Evolutionary conservation across 2,113 vertebrate species (phyloP).

Genomic region (Crypturellus undulatus): DNA sequence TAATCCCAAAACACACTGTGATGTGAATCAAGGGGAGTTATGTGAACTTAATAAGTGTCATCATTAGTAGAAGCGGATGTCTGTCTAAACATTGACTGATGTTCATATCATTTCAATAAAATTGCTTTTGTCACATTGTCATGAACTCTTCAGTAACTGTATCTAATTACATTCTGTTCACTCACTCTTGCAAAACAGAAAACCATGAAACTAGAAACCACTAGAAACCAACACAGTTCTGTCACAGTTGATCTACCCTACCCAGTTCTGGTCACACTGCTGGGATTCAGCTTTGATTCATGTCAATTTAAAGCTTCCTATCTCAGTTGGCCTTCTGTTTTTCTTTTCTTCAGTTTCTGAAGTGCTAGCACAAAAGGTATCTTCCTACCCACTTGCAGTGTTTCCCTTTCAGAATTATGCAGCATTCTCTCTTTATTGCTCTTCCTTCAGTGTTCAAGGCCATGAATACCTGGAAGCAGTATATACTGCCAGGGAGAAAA

Average conservation of each 20-base stretch:
- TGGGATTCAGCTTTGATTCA: rapidly evolving
- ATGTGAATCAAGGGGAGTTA: neutral
- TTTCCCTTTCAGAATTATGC: neutral
- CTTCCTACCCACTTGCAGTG: neutral
- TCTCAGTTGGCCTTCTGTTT: neutral
- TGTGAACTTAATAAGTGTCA: neutral
- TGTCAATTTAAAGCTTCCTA: neutral
- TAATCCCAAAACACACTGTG: neutral
- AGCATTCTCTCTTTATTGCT: neutral
- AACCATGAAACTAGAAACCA: neutral
- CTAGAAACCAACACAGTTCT: neutral
- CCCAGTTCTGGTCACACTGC: neutral
- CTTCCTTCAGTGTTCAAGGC: neutral
- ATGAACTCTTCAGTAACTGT: neutral
- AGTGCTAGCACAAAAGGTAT: neutral
- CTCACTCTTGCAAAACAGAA: neutral
- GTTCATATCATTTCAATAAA: neutral
- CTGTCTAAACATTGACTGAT: neutral
- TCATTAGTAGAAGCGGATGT: neutral
- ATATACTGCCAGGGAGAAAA: neutral
- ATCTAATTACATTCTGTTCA: neutral
- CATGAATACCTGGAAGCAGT: neutral
- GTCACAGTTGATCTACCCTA: neutral
- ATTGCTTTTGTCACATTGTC: neutral
- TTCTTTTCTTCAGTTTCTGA: neutral